Percentiles rank a stretch among this genome's conserved stretches.
Evolutionary conservation across 2,888 invertebrate species (phyloP).

Genomic region (Galerucella calmariensis): DNA sequence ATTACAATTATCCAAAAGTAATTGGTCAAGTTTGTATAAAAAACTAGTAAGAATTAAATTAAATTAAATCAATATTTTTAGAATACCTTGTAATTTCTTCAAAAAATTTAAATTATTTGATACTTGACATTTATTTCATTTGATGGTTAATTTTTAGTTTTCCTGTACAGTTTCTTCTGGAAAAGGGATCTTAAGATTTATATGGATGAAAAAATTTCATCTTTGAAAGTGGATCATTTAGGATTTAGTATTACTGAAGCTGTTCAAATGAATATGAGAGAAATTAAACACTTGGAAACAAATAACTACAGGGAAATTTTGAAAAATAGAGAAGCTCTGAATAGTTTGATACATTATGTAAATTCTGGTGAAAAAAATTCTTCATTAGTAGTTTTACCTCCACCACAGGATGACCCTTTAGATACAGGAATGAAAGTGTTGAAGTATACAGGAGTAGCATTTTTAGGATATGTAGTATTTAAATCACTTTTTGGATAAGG

Average conservation of each 20-base stretch:
- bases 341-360: slow-evolving; percentile 16
- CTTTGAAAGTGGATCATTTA: slow-evolving; percentile 15
- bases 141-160: slow-evolving; percentile 47
- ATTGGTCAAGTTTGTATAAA: not conserved
- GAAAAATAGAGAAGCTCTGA: slow-evolving; percentile 34
- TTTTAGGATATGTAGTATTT: not conserved
- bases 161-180: slow-evolving; percentile 57
- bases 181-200: slow-evolving; percentile 60
- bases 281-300: slow-evolving; percentile 27
- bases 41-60: not conserved
- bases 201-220: slow-evolving; percentile 51
- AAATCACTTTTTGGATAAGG: slow-evolving; percentile 10
- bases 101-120: too few relatives aligned
- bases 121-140: not conserved
- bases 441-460: not conserved
- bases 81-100: too few relatives aligned
- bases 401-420: not conserved
- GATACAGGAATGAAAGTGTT: not conserved
- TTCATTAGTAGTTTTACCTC: not conserved
- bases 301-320: slow-evolving; percentile 39
- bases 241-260: slow-evolving; percentile 1
- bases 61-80: too few relatives aligned
- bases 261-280: not conserved
- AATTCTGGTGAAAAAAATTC: not conserved
- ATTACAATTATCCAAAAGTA: not conserved